Conservation (phyloP, 2,888 invertebrate species). For the Drosophila anomelani region DNA sequence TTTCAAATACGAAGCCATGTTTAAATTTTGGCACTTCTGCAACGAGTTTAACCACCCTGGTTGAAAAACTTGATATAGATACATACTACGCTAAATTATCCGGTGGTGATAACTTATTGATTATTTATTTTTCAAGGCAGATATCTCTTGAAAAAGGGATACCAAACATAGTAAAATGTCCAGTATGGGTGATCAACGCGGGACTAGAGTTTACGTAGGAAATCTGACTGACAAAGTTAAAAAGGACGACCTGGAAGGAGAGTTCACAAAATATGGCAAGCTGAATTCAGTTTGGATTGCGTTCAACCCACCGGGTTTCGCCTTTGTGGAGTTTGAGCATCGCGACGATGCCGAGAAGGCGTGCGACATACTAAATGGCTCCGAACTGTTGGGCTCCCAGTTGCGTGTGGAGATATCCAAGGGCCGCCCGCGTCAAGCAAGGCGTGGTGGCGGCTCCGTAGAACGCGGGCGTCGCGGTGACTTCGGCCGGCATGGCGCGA, state of each 20-base stretch:
- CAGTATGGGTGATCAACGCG: conserved; percentile 84
- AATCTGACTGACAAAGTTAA: conserved; percentile 94
- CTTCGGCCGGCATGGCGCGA: conserved; percentile 86
- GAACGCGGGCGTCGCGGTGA: conserved; percentile 85
- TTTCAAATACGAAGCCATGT: conserved; percentile 13
- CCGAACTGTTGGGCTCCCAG: conserved; percentile 94
- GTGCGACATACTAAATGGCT: conserved; percentile 93
- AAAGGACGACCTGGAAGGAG: conserved; percentile 95
- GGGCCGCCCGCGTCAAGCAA: conserved; percentile 90
- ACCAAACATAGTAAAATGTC: conserved; percentile 33
- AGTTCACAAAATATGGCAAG: conserved; percentile 96
- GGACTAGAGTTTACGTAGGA: conserved; percentile 95
- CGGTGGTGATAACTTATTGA: conserved; percentile 73
- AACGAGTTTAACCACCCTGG: conserved; percentile 55
- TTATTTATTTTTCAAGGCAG: conserved; percentile 63
- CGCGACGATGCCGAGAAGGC: conserved; percentile 95
- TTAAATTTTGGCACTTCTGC: conserved; percentile 4
- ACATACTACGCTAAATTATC: conserved; percentile 67
- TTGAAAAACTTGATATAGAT: conserved; percentile 71
- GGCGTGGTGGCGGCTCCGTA: conserved; percentile 86
- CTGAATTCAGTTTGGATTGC: conserved; percentile 96
- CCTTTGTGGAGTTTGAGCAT: conserved; percentile 96
- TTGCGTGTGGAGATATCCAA: conserved; percentile 95
- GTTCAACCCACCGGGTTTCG: conserved; percentile 97
- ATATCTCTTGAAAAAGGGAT: conserved; percentile 42